A percentile compares a stretch with the other conserved stretches of the same genome.
phyloP scores from a whole-genome alignment of 2,888 invertebrate species.

The Ochropleura leucogaster region DNA sequence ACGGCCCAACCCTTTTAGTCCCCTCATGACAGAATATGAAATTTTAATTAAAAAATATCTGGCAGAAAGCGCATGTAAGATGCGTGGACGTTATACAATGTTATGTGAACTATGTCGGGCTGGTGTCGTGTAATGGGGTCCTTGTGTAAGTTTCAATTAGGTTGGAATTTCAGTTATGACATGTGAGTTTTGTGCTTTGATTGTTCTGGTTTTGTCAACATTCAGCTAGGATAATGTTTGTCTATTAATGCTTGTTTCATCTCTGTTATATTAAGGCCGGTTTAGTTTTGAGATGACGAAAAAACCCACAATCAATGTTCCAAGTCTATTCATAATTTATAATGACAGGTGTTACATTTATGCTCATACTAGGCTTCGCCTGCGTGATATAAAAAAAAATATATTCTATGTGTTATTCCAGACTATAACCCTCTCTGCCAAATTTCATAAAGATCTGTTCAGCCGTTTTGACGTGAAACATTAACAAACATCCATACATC shows the following conservation, averaged over 20 bases:
- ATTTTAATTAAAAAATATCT: conserved; percentile 69
- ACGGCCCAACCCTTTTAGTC: conserved; percentile 62
- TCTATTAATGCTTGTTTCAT: not conserved
- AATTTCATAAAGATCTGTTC: too few relatives aligned
- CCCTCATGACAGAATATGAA: conserved; percentile 65
- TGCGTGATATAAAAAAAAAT: too few relatives aligned
- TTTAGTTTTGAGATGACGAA: not conserved
- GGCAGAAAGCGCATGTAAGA: conserved; percentile 60
- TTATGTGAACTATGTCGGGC: conserved; percentile 39
- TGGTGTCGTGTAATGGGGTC: conserved; percentile 48
- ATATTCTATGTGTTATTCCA: too few relatives aligned
- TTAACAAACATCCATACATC: too few relatives aligned
- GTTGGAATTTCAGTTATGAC: conserved; percentile 31
- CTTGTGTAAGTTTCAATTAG: conserved; percentile 41
- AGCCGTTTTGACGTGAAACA: too few relatives aligned
- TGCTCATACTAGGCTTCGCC: too few relatives aligned
- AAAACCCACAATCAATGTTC: not conserved
- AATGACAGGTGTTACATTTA: not conserved
- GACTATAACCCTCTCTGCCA: too few relatives aligned
- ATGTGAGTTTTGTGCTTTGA: conserved; percentile 24
- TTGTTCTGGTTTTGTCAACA: conserved; percentile 2
- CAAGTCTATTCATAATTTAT: not conserved
- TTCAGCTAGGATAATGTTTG: not conserved
- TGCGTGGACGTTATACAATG: conserved; percentile 42
- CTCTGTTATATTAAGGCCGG: not conserved